These are phyloP conservation scores for Scaptomyza reducta DNA, from an alignment of 2,888 invertebrate genomes.

Conservation along the genomic window DNA sequence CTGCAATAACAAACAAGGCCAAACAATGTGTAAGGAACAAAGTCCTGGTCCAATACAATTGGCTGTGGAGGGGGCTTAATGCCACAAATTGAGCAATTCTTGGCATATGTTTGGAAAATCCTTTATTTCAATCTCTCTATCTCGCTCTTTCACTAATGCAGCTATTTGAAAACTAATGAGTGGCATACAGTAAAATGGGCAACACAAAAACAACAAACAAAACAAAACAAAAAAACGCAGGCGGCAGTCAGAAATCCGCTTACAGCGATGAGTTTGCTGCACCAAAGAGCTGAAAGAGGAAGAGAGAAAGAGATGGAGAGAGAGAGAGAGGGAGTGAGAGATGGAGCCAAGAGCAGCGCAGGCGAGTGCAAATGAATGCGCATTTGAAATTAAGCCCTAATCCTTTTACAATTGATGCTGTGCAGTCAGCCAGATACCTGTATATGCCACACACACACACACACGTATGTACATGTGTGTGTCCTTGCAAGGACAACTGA, in stretches of 20 bases:
- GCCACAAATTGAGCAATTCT: constrained; percentile 77
- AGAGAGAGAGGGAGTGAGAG: constrained; percentile 9
- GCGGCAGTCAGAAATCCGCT: constrained; percentile 71
- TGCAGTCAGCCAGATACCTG: constrained; percentile 74
- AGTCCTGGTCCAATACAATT: constrained; percentile 28
- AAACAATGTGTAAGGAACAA: constrained; percentile 44
- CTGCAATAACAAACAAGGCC: constrained; percentile 73
- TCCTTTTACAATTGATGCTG: constrained; percentile 81
- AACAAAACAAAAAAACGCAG: constrained; percentile 34
- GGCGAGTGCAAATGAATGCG: constrained; percentile 75
- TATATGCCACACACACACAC: constrained; percentile 36
- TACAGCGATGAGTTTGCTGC: constrained; percentile 54
- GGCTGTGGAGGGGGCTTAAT: constrained; percentile 59
- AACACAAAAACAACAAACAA: constrained; percentile 26
- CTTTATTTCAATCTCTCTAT: constrained; percentile 7
- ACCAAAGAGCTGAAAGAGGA: constrained; percentile 11
- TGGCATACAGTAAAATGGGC: constrained; percentile 45
- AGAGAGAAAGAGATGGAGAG: neutral
- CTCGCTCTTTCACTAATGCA: constrained; percentile 64
- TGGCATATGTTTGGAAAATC: constrained; percentile 43
- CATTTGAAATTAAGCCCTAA: constrained; percentile 80
- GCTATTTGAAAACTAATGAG: constrained; percentile 79
- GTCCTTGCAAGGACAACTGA: constrained; percentile 41
- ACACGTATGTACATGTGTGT: constrained; percentile 7
- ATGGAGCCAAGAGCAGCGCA: constrained; percentile 11